Evolutionary conservation across 2,113 vertebrate species (phyloP).

Genomic region (Xiphorhynchus elegans): DNA sequence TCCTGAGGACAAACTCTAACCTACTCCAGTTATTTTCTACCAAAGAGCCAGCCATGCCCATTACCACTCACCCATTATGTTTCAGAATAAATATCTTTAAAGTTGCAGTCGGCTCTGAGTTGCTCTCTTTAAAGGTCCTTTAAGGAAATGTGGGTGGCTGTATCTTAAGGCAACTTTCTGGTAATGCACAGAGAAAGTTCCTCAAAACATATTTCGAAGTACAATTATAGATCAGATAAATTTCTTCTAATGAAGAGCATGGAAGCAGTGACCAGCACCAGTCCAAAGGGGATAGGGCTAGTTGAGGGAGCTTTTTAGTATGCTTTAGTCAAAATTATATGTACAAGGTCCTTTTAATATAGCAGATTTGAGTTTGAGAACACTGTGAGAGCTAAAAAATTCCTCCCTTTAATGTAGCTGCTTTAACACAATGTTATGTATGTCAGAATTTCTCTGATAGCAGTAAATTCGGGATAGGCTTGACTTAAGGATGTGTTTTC

Average conservation of each 20-base stretch:
- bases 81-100: background rate
- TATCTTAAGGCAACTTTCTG: background rate
- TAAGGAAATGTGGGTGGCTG: background rate
- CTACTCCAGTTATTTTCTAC: background rate
- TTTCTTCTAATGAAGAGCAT: background rate
- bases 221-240: background rate
- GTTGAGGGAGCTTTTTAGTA: background rate
- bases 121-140: background rate
- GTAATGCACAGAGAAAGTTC: background rate
- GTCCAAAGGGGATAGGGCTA: background rate
- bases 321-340: background rate
- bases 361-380: background rate
- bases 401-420: background rate
- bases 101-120: background rate
- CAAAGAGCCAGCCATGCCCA: background rate
- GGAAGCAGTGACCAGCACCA: background rate
- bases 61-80: background rate
- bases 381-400: background rate
- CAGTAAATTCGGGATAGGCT: background rate
- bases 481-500: background rate
- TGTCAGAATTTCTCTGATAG: background rate
- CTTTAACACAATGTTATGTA: background rate
- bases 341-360: background rate
- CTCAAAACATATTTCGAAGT: background rate
- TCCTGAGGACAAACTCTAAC: background rate